phyloP scores from a whole-genome alignment of 2,113 vertebrate genomes.

The Sylvietta virens region DNA sequence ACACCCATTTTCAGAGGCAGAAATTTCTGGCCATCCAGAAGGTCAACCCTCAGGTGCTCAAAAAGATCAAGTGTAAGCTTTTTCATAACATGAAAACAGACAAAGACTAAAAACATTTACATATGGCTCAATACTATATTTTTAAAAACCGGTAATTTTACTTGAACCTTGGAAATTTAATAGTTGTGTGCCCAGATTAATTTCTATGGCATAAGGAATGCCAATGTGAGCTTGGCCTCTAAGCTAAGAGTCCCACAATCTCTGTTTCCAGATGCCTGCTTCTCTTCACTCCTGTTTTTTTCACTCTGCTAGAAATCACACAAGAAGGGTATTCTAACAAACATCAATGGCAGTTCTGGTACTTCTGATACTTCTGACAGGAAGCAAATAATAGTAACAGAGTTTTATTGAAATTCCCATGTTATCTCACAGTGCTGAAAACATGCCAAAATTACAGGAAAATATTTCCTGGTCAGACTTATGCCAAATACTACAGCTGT shows the following conservation, averaged over 20 bases:
- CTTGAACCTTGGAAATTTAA: neutral
- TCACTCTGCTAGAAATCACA: neutral
- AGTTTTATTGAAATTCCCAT: neutral
- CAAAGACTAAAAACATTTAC: slow-evolving; percentile 12
- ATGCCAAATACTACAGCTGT: neutral
- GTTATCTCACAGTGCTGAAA: neutral
- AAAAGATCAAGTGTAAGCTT: slow-evolving; percentile 10
- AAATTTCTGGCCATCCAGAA: slow-evolving; percentile 30
- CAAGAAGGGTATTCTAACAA: neutral
- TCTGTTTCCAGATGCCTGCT: neutral
- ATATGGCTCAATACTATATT: neutral
- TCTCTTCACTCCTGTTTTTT: neutral
- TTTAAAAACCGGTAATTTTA: neutral
- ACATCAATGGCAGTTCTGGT: neutral
- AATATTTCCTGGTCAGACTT: neutral
- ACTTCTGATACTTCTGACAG: neutral
- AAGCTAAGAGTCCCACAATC: neutral
- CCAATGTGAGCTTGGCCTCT: neutral
- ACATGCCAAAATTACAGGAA: neutral
- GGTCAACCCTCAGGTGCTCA: neutral
- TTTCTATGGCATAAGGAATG: neutral
- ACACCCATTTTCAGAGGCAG: neutral
- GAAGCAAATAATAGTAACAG: neutral
- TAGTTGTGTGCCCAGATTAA: neutral
- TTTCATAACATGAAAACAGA: neutral